Percentiles rank a stretch among this genome's conserved stretches.
These are phyloP conservation scores for Drosophila paulistorum DNA, from an alignment of 1,140 invertebrate genomes.

Conservation along the genomic window DNA sequence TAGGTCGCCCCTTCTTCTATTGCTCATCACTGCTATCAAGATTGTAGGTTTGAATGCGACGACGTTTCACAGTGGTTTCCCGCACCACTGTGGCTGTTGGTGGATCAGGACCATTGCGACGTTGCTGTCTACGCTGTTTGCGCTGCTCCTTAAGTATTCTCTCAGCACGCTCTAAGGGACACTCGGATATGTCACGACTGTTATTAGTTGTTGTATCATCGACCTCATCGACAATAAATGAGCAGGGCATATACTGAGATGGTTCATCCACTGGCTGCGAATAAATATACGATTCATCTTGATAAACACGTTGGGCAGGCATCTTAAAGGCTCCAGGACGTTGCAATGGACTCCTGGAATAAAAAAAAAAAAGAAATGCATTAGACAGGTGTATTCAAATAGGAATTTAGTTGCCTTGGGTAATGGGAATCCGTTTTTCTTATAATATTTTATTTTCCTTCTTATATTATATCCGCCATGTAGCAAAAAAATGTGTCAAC, in stretches of 20 bases:
- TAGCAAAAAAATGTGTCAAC: too few relatives aligned
- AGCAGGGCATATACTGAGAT: slow-evolving; percentile 68
- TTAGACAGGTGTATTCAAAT: too few relatives aligned
- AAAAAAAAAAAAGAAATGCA: too few relatives aligned
- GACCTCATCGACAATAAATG: slow-evolving; percentile 67
- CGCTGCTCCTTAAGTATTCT: slow-evolving; percentile 68
- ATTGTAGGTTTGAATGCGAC: slow-evolving; percentile 42
- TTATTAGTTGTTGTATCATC: slow-evolving; percentile 16
- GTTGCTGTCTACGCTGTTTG: slow-evolving; percentile 31
- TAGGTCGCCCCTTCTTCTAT: neutral
- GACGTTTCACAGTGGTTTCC: slow-evolving; percentile 13
- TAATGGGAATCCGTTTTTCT: too few relatives aligned
- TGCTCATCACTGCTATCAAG: slow-evolving; percentile 48
- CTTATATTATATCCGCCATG: too few relatives aligned
- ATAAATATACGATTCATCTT: slow-evolving; percentile 67
- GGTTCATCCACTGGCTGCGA: slow-evolving; percentile 66
- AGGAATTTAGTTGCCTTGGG: too few relatives aligned
- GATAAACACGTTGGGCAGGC: slow-evolving; percentile 53
- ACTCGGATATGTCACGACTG: slow-evolving; percentile 48
- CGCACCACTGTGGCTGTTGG: neutral
- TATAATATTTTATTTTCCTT: too few relatives aligned
- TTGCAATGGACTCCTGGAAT: slow-evolving; percentile 60
- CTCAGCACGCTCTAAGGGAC: slow-evolving; percentile 77
- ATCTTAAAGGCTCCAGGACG: slow-evolving; percentile 75
- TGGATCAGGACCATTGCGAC: slow-evolving; percentile 7